Evolutionary conservation across 2,888 invertebrate species (phyloP), one percentile per base, ranked within the genome.

Genomic region (Tanypteryx hageni): DNA sequence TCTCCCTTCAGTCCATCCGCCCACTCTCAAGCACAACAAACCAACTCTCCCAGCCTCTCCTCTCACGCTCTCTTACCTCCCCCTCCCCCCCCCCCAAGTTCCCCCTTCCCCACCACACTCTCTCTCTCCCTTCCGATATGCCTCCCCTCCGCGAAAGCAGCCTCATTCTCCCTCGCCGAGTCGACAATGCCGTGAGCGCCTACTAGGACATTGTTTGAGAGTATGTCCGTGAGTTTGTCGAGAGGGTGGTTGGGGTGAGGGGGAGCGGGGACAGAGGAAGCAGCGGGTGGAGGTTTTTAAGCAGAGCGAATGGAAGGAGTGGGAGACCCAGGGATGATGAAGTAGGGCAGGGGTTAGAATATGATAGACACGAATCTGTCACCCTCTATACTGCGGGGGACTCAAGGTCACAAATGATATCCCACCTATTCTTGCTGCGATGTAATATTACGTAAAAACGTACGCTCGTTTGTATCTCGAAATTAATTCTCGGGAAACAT

Each of bases 341-440:
- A 83, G 83, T 83, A 83, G 83, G 83, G 13, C 83, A 83, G 56
- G 83, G 76, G 83, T 83, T 83, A 83, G 57, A 83, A 83, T 83
- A 83, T 83, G 44, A 83, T 83, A 83, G 83, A 83, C 57, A 16
- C 56, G 18, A 83, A 83, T 83, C 83, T 57, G 83, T 83, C 83
- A 56, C 22, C 83, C 56, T 83, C 18, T 57, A 83, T n/a, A 18
- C 56, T 11, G 82, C 22, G 5, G 82, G 27, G 76, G 14, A 1
- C 83, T 18, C 83, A 83, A 83, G 83, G 83, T 83, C 57, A 56
- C 83, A 83, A 83, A 83, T 83, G 83, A 83, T 83, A 83, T 56
- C 57, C 16, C 83, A 10, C 56, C 57, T 83, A 57, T 83, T 83
- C 83, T 56, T 44, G 18, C 56, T 10, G 83, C 83, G 83, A 44